Evolutionary conservation across 1,140 invertebrate genomes (phyloP), one percentile per base, ranked within the genome.

Genomic region (Nephotettix cincticeps): DNA sequence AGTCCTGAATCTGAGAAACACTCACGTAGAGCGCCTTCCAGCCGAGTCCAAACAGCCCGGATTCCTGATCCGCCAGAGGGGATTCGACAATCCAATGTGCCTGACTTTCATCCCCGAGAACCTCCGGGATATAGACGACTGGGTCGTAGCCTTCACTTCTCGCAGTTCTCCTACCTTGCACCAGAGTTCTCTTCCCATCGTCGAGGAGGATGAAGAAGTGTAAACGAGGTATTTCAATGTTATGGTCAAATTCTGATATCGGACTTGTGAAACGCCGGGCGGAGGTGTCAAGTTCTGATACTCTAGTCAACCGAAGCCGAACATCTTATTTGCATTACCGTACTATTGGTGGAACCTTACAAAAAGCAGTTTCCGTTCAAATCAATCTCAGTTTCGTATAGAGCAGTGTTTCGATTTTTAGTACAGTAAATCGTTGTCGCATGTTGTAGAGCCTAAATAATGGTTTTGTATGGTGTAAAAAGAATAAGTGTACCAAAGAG

Each of bases 1-100:
- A 0, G 87, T 89, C 1, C 79, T 90, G 11, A 90, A 89, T 75
- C 76, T 90, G 56, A 80, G 84, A 65, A 88, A 88, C 75, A 88
- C 87, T 1, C 79, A 78, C 4, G 82, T 87, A 2, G 85, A 88
- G 63, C 81, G 84, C 17, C 76, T 78, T 29, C 79, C 81, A 0
- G 83, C 85, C 27, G 80, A 83, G 2, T 43, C 54, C 27, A 80
- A 80, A 65, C 71, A 74, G 45, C 74, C 76, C 32, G 86, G 87
- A 0, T 86, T 89, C 75, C 79, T 83, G 28, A 81, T 89, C 0
- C 72, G 87, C 23, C 87, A 89, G 43, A 86, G 85, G 70, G 87
- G 85, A 6, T 86, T 85, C 78, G 88, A 89, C 69, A 84, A 85
- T 9, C 84, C 86, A 1, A 82, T 87, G 61, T 83, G 75, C 63